A percentile compares a stretch with the other conserved stretches of the same genome.
phyloP scores from a whole-genome alignment of 2,113 vertebrate genomes.

The Peromyscus polionotus region DNA sequence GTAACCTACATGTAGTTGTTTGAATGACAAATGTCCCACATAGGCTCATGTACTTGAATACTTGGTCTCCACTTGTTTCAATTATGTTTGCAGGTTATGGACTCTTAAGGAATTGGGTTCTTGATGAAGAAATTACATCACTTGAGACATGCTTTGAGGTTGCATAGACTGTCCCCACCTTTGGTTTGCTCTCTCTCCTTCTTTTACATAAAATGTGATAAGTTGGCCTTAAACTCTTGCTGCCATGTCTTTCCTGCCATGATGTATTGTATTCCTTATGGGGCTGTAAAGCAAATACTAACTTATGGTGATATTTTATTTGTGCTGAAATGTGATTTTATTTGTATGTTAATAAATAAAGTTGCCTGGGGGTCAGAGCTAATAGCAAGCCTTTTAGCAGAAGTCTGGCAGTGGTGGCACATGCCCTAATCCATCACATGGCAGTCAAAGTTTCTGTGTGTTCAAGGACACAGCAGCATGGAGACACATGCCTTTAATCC shows the following conservation, averaged over 20 bases:
- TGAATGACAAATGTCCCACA: not conserved
- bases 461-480: too few relatives aligned
- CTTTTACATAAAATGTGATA: not conserved
- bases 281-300: not conserved
- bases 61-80: not conserved
- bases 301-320: not conserved
- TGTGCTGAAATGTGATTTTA: too few relatives aligned
- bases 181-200: not conserved
- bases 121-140: not conserved
- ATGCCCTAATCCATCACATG: too few relatives aligned
- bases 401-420: too few relatives aligned
- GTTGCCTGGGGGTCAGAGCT: too few relatives aligned
- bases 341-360: too few relatives aligned
- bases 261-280: not conserved
- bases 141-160: not conserved
- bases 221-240: not conserved
- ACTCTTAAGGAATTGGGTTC: not conserved
- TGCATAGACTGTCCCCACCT: not conserved
- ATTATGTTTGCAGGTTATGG: not conserved
- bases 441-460: too few relatives aligned
- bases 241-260: not conserved
- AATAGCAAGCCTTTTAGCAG: too few relatives aligned
- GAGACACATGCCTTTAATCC: too few relatives aligned
- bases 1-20: not conserved
- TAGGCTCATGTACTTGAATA: not conserved